phyloP scores from a whole-genome alignment of 2,888 invertebrate species.

The Mythimna albipuncta region DNA sequence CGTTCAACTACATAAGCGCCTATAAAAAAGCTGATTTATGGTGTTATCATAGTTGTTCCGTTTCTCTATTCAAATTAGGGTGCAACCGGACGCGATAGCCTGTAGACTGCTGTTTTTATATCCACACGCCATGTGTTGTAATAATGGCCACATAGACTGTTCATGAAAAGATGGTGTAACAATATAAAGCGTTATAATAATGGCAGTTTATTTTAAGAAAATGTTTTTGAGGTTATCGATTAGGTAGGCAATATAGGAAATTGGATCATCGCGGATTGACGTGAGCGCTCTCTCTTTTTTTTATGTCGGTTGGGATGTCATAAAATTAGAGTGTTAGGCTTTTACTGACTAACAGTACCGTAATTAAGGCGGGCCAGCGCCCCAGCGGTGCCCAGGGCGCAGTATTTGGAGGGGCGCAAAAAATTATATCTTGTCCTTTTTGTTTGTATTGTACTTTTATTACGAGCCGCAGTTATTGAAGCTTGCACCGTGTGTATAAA shows the following conservation, averaged over 20 bases:
- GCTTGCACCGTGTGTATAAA: no score
- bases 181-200: conserved; percentile 4
- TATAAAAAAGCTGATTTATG: conserved; percentile 71
- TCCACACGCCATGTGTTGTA: conserved; percentile 38
- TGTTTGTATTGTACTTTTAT: no score
- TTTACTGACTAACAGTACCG: no score
- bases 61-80: conserved; percentile 64
- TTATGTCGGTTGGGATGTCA: no score
- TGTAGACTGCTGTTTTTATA: conserved; percentile 52
- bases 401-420: no score
- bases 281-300: neutral
- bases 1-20: conserved; percentile 53
- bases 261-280: conserved; percentile 9
- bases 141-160: conserved; percentile 31
- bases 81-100: conserved; percentile 47
- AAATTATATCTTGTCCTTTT: no score
- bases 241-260: conserved; percentile 2
- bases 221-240: conserved; percentile 15
- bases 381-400: no score
- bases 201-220: conserved; percentile 29
- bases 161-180: conserved; percentile 13
- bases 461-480: no score
- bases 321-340: no score
- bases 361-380: no score
- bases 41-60: conserved; percentile 66